Evolutionary conservation across 2,797 vertebrate genomes (phyloP), one percentile per base, ranked within the genome.

Genomic region (Nyctalus aviator): DNA sequence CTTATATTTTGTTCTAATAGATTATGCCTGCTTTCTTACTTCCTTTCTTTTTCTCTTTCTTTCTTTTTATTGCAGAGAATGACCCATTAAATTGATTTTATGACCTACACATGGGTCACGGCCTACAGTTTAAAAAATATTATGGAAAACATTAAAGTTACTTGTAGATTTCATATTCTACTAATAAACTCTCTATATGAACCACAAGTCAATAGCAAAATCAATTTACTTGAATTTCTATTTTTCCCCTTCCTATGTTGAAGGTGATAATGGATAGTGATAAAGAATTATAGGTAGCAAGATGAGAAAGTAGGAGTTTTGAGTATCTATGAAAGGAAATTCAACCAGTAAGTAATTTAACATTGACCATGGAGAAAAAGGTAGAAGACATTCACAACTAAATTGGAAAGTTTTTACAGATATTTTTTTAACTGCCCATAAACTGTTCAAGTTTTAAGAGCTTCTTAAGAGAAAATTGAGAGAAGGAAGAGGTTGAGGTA

Each of bases 121-220:
- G 57, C 11, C 75, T 94, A 77, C 17, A 86, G 6, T 66, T 86
- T 83, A 71, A 30, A 79, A 75, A 37, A 88, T 27, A 57, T 37
- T 72, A 35, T 35, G 32, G 59, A 90, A 94, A 89, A 87, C 37
- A 92, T 77, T 46, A 57, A 92, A 20, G 84, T 90, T 17, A 73
- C 79, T 91, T 73, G 32, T 59, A 72, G 41, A 18, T 89, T 94
- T 93, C 46, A 68, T 25, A 82, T 78, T 82, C 75, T 62, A 78
- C 82, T 77, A 62, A 93, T 93, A 94, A 95, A 85, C 20, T 77
- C 30, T 85, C 68, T 69, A 50, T 5, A 55, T 77, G 48, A 90
- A 91, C n/a, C 9, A 59, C 59, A 75, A 48, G n/a, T 77, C 90
- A 68, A 85, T 32, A 88, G n/a, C 57, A 73, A 71, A 93, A 78